Conservation (phyloP, 2,113 vertebrate species). For the Notothenia rossii region DNA sequence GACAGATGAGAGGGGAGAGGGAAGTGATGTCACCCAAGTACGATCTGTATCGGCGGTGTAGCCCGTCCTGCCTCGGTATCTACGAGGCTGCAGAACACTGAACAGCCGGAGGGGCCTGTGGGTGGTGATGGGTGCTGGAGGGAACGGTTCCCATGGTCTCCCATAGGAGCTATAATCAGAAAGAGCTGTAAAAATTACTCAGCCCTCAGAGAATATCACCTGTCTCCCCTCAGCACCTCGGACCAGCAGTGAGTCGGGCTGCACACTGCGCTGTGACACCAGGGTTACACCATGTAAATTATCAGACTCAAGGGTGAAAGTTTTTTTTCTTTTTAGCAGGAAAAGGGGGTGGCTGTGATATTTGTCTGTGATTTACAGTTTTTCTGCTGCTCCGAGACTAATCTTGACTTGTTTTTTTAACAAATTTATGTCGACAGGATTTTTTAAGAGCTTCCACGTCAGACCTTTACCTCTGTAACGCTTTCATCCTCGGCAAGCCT, state of each 20-base stretch:
- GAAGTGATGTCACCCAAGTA: conserved; percentile 84
- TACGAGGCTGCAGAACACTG: conserved; percentile 62
- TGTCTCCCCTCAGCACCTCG: conserved; percentile 66
- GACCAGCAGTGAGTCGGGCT: conserved; percentile 52
- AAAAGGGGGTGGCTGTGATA: conserved; percentile 42
- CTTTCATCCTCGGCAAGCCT: conserved; percentile 73
- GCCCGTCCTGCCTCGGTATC: conserved; percentile 56
- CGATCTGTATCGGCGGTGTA: conserved; percentile 73
- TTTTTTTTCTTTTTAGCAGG: conserved; percentile 60
- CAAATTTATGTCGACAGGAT: conserved; percentile 71
- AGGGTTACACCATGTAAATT: conserved; percentile 78
- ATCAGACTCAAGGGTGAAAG: conserved; percentile 74
- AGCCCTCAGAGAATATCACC: conserved; percentile 75
- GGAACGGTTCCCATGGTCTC: conserved; percentile 79
- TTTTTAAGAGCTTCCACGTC: conserved; percentile 73
- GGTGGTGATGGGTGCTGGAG: conserved; percentile 67
- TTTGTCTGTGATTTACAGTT: conserved; percentile 77
- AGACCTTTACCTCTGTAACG: conserved; percentile 74
- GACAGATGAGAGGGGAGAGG: conserved; percentile 79
- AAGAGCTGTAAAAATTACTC: conserved; percentile 75
- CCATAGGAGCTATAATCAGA: conserved; percentile 60
- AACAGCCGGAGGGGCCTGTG: conserved; percentile 60
- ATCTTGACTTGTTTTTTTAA: conserved; percentile 59
- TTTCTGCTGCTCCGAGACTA: conserved; percentile 63
- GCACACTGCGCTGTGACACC: conserved; percentile 71